These are phyloP conservation scores for Liasis olivaceus DNA, from an alignment of 2,797 vertebrate genomes.

Conservation along the genomic window DNA sequence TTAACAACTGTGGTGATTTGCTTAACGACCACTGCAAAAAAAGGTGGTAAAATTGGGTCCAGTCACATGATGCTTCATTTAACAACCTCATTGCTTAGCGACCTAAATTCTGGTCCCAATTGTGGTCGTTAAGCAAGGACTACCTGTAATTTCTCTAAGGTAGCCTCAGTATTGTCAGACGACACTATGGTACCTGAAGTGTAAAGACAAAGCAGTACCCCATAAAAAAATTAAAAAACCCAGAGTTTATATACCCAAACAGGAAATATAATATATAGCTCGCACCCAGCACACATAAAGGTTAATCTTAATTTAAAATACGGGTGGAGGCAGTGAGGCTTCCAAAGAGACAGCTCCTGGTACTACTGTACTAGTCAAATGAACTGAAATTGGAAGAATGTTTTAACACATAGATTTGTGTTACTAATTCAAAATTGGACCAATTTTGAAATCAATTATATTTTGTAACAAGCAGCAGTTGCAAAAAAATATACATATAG, in stretches of 20 bases:
- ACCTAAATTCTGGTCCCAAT: no score
- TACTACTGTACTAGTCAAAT: neutral
- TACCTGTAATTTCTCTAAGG: neutral
- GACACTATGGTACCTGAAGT: neutral
- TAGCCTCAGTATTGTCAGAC: neutral
- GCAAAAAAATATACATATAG: neutral
- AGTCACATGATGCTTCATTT: no score
- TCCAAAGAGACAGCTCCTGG: neutral
- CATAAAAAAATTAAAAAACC: neutral
- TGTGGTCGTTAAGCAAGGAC: no score
- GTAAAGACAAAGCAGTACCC: neutral
- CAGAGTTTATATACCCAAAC: neutral
- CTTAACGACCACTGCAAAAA: no score
- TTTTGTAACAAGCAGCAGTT: neutral
- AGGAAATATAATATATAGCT: neutral
- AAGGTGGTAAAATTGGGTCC: no score
- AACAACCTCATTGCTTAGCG: no score
- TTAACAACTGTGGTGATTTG: no score
- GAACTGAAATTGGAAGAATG: neutral
- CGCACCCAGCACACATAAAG: neutral
- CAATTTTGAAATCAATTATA: neutral
- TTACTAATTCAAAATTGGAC: neutral
- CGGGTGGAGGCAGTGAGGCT: neutral
- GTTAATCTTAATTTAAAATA: neutral
- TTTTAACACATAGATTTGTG: neutral